Conservation (phyloP, 2,113 vertebrate species). For the Micromys minutus region DNA sequence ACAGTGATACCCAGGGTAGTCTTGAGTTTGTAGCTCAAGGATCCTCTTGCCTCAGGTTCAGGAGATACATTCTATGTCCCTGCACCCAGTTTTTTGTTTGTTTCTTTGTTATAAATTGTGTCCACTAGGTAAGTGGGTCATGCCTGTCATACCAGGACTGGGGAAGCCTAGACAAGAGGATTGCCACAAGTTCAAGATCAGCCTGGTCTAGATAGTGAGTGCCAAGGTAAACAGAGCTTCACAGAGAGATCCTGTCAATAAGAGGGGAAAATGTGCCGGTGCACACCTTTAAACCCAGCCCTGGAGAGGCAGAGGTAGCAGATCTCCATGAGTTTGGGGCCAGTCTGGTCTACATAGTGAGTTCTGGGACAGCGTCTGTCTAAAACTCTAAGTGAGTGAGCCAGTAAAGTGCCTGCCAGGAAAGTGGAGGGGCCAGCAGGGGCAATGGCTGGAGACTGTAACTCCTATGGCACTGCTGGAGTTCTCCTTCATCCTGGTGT, state of each 20-base stretch:
- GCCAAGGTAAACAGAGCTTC: neutral
- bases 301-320: neutral
- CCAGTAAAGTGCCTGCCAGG: neutral
- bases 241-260: too few species aligned
- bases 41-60: neutral
- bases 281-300: neutral
- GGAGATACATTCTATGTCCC: neutral
- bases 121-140: neutral
- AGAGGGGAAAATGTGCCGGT: neutral
- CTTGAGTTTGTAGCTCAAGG: neutral
- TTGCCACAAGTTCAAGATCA: neutral
- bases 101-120: neutral
- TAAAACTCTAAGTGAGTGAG: neutral
- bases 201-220: neutral
- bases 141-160: neutral
- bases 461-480: too few species aligned
- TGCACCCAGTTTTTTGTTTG: neutral
- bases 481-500: too few species aligned
- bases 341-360: neutral
- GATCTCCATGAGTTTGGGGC: neutral
- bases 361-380: neutral
- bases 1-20: neutral
- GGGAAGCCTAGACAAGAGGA: neutral
- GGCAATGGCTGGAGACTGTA: neutral
- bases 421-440: too few species aligned